Evolutionary conservation across 35 echinoderm and acorn worm genomes (phyloP), one percentile per base, ranked within the genome.

Genomic region (Apostichopus californicus): DNA sequence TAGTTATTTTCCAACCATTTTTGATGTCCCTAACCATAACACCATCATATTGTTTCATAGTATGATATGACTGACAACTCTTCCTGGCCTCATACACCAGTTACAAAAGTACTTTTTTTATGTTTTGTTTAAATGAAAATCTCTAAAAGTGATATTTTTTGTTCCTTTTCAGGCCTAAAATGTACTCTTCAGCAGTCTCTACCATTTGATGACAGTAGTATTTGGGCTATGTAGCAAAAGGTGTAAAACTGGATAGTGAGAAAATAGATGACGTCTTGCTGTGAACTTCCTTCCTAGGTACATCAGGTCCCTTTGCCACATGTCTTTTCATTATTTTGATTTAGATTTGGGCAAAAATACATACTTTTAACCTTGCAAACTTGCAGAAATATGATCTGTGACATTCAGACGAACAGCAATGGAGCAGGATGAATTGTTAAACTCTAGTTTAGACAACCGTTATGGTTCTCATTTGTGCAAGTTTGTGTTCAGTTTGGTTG

Each of bases 261-360:
- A 90, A 87, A 9, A 99, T 94, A 95, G 95, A 92, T 95, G 77
- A 46, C 10, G 5, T 18, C 18, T 22, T 23, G 22, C 77, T 24
- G 5, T 79, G 10, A 77, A 7, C 24, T n/a, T 77, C 9, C 17
- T 77, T 11, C 6, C 10, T 25, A 79, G 4, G 10, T 23, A 5
- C 11, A 1, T 79, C 9, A 0, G 26, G 26, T 28, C 26, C 1
- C 26, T 28, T 28, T 1, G 26, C 26, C 26, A 79, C 5, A 79
- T 28, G 11, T 79, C n/a, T 24, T 52, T 28, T 26, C 6, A 26
- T 77, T 23, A 79, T 13, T 28, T 79, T 12, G 22, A 9, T 14
- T 54, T 77, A 21, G 17, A 24, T 26, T 7, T 80, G 52, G 25
- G 78, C 34, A 18, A 54, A 55, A 28, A 28, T 28, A 28, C 26